Base-by-base conservation (phyloP, 2,888 invertebrate genomes). In the Brachyptera putata region DNA sequence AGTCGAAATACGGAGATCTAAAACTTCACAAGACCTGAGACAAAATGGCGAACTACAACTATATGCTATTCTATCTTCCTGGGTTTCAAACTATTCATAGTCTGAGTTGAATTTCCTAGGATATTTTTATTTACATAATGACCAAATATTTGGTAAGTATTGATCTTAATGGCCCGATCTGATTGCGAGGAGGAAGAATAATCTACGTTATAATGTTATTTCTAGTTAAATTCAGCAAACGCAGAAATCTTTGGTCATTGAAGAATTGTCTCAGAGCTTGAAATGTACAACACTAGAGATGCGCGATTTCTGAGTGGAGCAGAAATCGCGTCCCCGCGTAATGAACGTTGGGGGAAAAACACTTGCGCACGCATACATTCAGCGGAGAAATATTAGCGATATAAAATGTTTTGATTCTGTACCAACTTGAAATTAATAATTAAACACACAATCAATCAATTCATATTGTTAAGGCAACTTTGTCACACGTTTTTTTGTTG, bases 401-500 rank as follows among this genome's bases (percentile, higher is more conserved):
- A 63, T 64, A 64, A 62, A 64, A 64, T 48, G 56, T 64, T 63
- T 64, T 64, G 63, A 64, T 63, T 63, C 61, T 61, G 61, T 63
- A 63, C 60, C 63, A 62, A 63, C 61, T 63, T 63, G 61, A 63
- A 64, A 59, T 59, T 58, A 64, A 64, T 18, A 22, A 53, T 64
- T n/a, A 61, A 64, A 64, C 61, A 64, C 61, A 64, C 64, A 64
- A 61, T 61, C 63, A 64, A 64, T 64, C 60, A 60, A 64, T 61
- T 61, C 61, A 59, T 63, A 64, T 64, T 64, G 61, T 61, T 64
- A 64, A 64, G 64, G 64, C 64, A 64, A 64, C 64, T 64, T 64
- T 50, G 64, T 64, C 64, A 62, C 59, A 62, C 62, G 61, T 63
- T 61, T 56, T 21, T 60, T 24, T 57, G 60, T 56, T 53, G 39